Base-by-base conservation (phyloP, 1,140 invertebrate genomes). In the Drosophila arizonae region DNA sequence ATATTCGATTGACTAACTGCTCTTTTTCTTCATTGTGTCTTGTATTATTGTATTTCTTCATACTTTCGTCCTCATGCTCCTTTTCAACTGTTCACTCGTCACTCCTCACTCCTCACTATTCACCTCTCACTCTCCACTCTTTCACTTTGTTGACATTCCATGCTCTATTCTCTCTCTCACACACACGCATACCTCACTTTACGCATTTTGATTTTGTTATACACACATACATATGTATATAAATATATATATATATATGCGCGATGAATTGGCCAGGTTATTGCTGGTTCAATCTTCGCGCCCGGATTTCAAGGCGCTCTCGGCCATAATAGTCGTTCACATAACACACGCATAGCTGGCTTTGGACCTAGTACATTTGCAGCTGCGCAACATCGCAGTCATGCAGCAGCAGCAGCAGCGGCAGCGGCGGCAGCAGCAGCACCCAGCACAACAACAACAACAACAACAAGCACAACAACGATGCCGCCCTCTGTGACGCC, bases 211-310 rank as follows among this genome's bases (percentile, higher is more conserved):
- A 21, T 54, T 67, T 68, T 46, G 43, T 6, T 39, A 4, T 30
- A 30, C 41, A n/a, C 11, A 43, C 10, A 43, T 43, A 13, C 10
- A 9, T 17, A 4, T 46, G 0, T 0, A 15, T 21, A 3, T 17
- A 45, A 8, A 46, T 46, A 9, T 4, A 46, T 46, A 17, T 17
- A 9, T 30, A 30, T 30, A 30, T 30, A 57, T 24, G n/a, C 48
- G 46, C 48, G 43, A 45, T 51, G 50, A 61, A 69, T 65, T 58
- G 52, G 52, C 52, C 77, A 91, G 90, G 78, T 91, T 73, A 91
- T 91, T 54, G 87, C 90, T 66, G 90, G 90, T 60, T 91, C 90
- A n/a, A 91, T 91, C 67, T 81, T 90, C 21, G 90, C 90, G 45
- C 90, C 90, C 48, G 90, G 90, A 77, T 91, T 91, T 81, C 72